phyloP scores from a whole-genome alignment of 2,797 vertebrate genomes.

The Syncerus caffer region DNA sequence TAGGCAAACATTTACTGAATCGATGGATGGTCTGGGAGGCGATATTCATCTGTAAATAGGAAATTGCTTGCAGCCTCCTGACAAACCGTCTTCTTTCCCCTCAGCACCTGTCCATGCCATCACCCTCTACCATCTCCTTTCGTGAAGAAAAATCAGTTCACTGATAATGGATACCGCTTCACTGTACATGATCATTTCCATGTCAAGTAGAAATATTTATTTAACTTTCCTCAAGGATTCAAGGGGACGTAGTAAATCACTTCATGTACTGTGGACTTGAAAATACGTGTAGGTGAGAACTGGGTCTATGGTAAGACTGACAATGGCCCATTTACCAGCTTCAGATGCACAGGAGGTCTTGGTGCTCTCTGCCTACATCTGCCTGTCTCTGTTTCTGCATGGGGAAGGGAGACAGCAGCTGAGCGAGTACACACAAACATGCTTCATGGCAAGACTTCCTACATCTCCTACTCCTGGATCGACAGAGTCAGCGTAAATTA shows the following conservation, averaged over 20 bases:
- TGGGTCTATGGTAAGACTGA: accelerated
- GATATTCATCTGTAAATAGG: background rate
- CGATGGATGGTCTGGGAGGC: background rate
- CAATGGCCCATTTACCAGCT: background rate
- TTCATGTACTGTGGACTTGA: no score
- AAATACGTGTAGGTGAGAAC: accelerated
- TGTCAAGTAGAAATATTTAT: background rate
- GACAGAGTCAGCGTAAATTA: background rate
- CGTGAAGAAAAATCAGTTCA: background rate
- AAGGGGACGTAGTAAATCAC: background rate
- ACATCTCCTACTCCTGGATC: background rate
- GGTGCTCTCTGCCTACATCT: background rate
- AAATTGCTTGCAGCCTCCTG: background rate
- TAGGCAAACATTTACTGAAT: background rate
- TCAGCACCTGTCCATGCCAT: background rate
- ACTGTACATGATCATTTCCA: background rate
- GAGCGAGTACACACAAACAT: accelerated
- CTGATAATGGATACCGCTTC: background rate
- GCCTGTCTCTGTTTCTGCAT: no score
- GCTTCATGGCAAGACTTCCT: background rate
- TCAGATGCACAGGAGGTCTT: accelerated
- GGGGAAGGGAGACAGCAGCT: background rate
- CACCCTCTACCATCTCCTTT: background rate
- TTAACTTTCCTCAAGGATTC: background rate
- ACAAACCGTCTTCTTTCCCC: background rate